Evolutionary conservation across 2,797 vertebrate genomes (phyloP).

Genomic region (Anomalospiza imberbis): DNA sequence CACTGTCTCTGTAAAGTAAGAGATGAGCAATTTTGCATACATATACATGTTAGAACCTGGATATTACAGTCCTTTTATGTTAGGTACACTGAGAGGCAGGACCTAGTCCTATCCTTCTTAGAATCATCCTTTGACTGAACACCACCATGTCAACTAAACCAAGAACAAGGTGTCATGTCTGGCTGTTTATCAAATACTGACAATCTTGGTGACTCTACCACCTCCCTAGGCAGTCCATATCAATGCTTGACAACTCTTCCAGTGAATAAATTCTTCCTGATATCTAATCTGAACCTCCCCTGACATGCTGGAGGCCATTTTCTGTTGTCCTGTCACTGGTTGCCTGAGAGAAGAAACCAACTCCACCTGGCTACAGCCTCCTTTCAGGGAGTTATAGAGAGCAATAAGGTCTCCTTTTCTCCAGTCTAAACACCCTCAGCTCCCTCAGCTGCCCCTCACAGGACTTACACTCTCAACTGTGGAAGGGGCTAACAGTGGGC

Average conservation of each 20-base stretch:
- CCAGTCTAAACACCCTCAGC: neutral
- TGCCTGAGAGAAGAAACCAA: neutral
- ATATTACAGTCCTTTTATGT: neutral
- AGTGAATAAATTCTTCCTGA: neutral
- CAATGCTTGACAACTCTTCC: neutral
- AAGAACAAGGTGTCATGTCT: neutral
- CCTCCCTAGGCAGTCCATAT: neutral
- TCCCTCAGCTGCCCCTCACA: neutral
- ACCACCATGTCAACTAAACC: neutral
- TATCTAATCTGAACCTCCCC: neutral
- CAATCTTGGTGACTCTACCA: neutral
- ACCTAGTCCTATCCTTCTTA: neutral
- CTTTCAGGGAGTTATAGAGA: neutral
- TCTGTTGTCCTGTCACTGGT: neutral
- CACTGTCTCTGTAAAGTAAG: neutral
- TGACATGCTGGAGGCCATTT: neutral
- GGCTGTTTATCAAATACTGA: neutral
- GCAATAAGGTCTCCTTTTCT: neutral
- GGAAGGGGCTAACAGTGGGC: no score
- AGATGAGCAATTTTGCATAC: neutral
- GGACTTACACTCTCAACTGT: neutral
- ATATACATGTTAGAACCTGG: neutral
- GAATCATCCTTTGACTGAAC: neutral
- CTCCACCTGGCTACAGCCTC: fast-evolving
- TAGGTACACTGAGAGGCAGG: neutral